Percentiles rank a stretch among this genome's conserved stretches.
phyloP scores from a whole-genome alignment of 2,113 vertebrate genomes.

The Prionailurus viverrinus region DNA sequence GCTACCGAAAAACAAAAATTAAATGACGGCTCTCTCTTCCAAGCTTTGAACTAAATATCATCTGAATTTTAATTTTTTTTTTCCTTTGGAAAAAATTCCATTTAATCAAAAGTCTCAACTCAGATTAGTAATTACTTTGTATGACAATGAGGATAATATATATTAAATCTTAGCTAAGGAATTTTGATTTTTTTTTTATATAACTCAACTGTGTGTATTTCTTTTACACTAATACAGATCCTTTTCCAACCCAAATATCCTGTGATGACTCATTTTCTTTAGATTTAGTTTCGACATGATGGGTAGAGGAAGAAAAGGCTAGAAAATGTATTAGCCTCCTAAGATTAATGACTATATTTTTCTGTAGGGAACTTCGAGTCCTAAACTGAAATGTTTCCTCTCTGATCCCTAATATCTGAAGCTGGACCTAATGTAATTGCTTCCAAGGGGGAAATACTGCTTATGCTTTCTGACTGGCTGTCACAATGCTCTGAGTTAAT shows the following conservation, averaged over 20 bases:
- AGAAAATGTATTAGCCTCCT: slow-evolving; percentile 52
- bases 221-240: slow-evolving; percentile 2
- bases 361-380: slow-evolving; percentile 19
- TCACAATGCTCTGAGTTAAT: slow-evolving; percentile 65
- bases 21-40: not conserved
- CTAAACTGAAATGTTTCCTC: slow-evolving; percentile 59
- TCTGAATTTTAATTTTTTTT: not conserved
- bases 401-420: slow-evolving; percentile 66
- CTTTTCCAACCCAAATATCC: slow-evolving; percentile 1
- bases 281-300: slow-evolving; percentile 38
- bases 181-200: not conserved
- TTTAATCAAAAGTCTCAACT: not conserved
- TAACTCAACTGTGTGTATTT: not conserved
- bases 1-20: not conserved
- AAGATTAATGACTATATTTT: slow-evolving; percentile 71
- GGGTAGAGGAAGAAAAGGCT: slow-evolving; percentile 38
- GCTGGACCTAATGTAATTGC: slow-evolving; percentile 67
- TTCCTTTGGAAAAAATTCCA: not conserved
- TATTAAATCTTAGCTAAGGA: slow-evolving; percentile 16
- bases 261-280: slow-evolving; percentile 25
- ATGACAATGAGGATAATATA: not conserved
- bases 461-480: slow-evolving; percentile 65
- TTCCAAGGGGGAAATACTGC: slow-evolving; percentile 63
- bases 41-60: not conserved
- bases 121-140: not conserved